These are phyloP conservation scores for Uropsilus gracilis DNA, from an alignment of 2,113 vertebrate genomes.

Conservation along the genomic window DNA sequence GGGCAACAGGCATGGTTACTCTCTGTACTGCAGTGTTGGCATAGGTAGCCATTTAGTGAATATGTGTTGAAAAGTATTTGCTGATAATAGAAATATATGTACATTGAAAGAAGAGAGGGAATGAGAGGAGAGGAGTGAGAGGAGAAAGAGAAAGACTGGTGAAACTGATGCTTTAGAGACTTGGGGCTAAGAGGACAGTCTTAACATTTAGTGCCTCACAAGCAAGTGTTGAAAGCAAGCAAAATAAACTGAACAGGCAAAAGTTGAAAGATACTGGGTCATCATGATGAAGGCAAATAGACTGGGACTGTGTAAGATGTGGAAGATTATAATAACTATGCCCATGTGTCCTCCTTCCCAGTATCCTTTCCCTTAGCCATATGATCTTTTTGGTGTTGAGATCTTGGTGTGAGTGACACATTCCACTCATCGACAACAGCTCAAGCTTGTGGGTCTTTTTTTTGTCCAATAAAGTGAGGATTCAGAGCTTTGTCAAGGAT, in stretches of 20 bases:
- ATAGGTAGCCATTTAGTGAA: background rate
- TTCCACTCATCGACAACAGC: no score
- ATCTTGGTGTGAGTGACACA: background rate
- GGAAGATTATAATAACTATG: background rate
- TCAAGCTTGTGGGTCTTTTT: background rate
- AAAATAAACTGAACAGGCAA: background rate
- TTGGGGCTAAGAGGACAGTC: background rate
- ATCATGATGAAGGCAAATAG: background rate
- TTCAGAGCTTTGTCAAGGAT: background rate
- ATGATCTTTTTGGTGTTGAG: background rate
- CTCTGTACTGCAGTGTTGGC: background rate
- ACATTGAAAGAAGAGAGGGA: no score
- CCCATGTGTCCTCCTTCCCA: background rate
- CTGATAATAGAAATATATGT: background rate
- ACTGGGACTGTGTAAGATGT: background rate
- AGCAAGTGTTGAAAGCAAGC: background rate
- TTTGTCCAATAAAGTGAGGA: background rate
- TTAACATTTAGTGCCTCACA: rapidly evolving
- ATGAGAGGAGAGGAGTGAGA: rapidly evolving
- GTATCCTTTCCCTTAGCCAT: background rate
- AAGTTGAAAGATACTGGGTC: background rate
- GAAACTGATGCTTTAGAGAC: background rate
- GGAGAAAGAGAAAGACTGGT: background rate
- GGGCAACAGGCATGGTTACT: background rate
- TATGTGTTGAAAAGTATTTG: background rate